Evolutionary conservation across 2,797 vertebrate species (phyloP).

Genomic region (Spheniscus humboldti): DNA sequence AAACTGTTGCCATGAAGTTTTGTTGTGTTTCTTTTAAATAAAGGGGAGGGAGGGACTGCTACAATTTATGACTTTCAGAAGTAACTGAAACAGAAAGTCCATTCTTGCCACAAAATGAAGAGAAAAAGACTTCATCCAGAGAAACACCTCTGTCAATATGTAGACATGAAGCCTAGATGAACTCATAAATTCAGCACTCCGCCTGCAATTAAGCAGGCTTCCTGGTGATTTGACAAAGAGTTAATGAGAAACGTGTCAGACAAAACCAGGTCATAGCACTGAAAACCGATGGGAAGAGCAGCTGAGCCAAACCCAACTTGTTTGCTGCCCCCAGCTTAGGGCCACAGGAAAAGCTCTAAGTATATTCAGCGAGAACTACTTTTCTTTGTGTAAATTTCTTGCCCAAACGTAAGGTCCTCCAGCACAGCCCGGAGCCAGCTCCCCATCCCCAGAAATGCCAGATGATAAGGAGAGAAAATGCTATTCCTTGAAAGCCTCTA

Average conservation of each 20-base stretch:
- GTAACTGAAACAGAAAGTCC: conserved; percentile 78
- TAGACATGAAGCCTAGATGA: conserved; percentile 39
- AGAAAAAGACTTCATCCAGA: conserved; percentile 67
- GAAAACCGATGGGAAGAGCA: not conserved
- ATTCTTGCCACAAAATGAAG: conserved; percentile 55
- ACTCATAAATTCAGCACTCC: conserved; percentile 61
- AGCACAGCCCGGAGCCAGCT: not conserved
- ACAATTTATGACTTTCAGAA: conserved; percentile 78
- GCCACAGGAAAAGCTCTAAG: not conserved
- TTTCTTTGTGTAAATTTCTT: not conserved
- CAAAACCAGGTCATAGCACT: not conserved
- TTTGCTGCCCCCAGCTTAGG: not conserved
- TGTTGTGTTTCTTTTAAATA: conserved; percentile 59
- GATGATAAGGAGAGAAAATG: not conserved
- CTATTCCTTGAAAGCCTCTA: not conserved
- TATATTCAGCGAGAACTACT: not conserved
- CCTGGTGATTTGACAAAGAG: conserved; percentile 49
- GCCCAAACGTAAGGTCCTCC: not conserved
- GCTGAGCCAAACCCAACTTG: not conserved
- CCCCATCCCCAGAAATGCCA: not conserved
- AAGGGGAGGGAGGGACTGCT: conserved; percentile 27
- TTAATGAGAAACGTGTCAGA: conserved; percentile 48
- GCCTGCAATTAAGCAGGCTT: conserved; percentile 48
- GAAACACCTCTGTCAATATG: conserved; percentile 68
- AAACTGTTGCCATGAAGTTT: conserved; percentile 66